These are phyloP conservation scores for Cossypha niveicapilla DNA, from an alignment of 2,797 vertebrate species.

Conservation along the genomic window DNA sequence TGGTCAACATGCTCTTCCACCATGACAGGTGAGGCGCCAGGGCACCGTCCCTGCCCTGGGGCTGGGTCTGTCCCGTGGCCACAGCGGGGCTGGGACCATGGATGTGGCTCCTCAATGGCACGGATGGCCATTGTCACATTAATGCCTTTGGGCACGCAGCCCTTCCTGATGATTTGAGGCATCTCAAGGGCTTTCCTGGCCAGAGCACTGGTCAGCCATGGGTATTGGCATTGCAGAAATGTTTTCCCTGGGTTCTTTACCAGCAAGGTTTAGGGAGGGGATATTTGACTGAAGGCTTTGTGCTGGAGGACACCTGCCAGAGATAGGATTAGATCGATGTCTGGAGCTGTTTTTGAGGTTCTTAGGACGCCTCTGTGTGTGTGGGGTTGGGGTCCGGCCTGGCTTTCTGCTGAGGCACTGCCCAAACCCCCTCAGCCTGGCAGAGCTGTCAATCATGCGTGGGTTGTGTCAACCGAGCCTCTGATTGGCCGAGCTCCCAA, in stretches of 20 bases:
- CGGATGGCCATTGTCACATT: fast-evolving
- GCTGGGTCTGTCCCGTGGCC: neutral
- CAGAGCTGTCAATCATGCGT: neutral
- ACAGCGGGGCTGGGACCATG: neutral
- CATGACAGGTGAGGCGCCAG: slow-evolving; percentile 82
- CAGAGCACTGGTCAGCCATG: neutral
- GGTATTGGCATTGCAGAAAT: fast-evolving
- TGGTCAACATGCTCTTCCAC: slow-evolving; percentile 91
- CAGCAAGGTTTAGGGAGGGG: fast-evolving
- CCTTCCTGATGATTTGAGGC: neutral
- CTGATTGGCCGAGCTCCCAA: fast-evolving
- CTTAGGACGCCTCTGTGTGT: fast-evolving
- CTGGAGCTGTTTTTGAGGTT: fast-evolving
- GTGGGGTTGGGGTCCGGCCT: neutral
- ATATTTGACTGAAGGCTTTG: fast-evolving
- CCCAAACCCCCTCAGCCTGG: neutral
- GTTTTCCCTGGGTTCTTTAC: neutral
- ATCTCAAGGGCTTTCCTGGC: neutral
- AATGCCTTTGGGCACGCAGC: fast-evolving
- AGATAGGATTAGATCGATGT: fast-evolving
- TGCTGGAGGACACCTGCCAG: neutral
- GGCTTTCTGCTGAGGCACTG: neutral
- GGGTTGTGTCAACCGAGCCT: fast-evolving
- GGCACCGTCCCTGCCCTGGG: neutral
- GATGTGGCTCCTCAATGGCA: neutral